Base-by-base conservation (phyloP, 1,140 invertebrate genomes). In the Drosophila pseudoobscura region DNA sequence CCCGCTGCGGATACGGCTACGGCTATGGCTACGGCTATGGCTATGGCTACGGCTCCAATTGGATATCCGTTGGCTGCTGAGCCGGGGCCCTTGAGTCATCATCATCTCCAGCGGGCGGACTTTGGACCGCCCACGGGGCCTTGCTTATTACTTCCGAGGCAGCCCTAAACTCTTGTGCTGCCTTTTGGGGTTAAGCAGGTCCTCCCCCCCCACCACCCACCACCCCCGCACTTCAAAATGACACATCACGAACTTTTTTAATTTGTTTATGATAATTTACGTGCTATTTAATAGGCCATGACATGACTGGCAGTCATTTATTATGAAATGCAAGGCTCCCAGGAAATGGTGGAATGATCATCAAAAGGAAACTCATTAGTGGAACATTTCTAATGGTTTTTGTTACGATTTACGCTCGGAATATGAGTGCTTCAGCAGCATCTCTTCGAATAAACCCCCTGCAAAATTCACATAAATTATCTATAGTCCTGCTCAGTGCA, bases 251-350 rank as follows among this genome's bases (percentile, higher is more conserved):
- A 89, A 88, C 79, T 88, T 88, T 88, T 88, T 84, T 88, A 88
- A 88, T 88, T 88, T 89, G 79, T 88, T 88, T 88, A 88, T 89
- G 84, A 88, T 88, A 88, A 88, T 89, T 88, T 88, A 88, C 73
- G 83, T 53, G 54, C 79, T 84, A 61, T 55, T 44, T 66, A 75
- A 78, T 78, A 29, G 43, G 7, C n/a, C 17, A 22, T 41, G 79
- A 60, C 78, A 88, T 66, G 64, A 66, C 77, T 49, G 58, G 39
- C 31, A 74, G 58, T 85, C 77, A 85, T 85, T 85, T 80, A 74
- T 80, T 61, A 79, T 59, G 49, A 8, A 35, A 31, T 49, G 24
- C 24, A 65, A 47, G 35, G 41, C 35, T 55, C 9, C 3, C 6
- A 9, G 31, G 52, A 47, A 52, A 55, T 26, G 44, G 41, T 26